Evolutionary conservation across 1,140 invertebrate genomes (phyloP), one percentile per base, ranked within the genome.

Genomic region (Drosophila simulans): DNA sequence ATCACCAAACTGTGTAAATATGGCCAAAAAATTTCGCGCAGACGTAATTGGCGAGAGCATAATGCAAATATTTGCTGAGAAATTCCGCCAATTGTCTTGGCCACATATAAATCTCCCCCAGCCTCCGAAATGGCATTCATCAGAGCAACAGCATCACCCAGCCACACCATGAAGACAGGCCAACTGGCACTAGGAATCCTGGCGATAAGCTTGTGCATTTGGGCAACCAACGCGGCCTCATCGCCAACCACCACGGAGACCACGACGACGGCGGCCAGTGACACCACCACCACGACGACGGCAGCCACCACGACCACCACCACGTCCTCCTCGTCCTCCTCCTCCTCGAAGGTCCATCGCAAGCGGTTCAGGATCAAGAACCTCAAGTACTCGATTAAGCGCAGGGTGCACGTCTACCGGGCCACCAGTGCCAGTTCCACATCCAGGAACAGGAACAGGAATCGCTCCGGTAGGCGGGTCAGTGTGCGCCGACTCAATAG

Each of bases 1-100:
- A 5, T 20, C 20, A 37, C 15, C 71, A 74, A 27, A 74, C 71
- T 74, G 40, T 55, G 37, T 39, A 74, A 74, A 74, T 56, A 74
- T 74, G 43, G 53, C 43, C 59, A 74, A 74, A 46, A 70, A 43
- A 35, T 45, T 22, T 60, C 40, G 49, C 43, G 22, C 49, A 60
- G 15, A 73, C 57, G 69, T 74, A 74, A 40, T 73, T 73, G 57
- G 37, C 13, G 5, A 12, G 37, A 53, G 34, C 25, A 70, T 53
- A 57, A 48, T 49, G 40, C 17, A 22, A 51, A 77, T 80, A 63
- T 80, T 80, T 76, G 42, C 20, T 8, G 3, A 69, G 39, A 34
- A 55, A 51, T 35, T 43, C 43, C 31, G 31, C 27, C 45, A 12
- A 74, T 74, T 74, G 70, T 74, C 45, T 63, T 52, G 35, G 52